A percentile compares a stretch with the other conserved stretches of the same genome.
Evolutionary conservation across 2,888 invertebrate genomes (phyloP).

Genomic region (Dasypogon diadema): DNA sequence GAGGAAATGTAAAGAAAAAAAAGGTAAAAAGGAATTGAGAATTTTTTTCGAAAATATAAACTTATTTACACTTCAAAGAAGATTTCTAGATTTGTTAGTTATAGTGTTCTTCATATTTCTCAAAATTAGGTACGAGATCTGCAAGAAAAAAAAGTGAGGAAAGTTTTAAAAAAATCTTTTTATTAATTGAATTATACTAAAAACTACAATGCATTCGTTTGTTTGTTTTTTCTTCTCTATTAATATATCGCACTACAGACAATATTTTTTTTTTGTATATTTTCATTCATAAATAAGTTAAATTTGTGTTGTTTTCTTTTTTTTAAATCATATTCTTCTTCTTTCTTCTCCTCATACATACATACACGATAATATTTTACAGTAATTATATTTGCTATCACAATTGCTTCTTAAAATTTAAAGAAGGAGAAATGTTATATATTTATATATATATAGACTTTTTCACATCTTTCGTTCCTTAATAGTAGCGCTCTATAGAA

Average conservation of each 20-base stretch:
- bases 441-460: slow-evolving; percentile 18
- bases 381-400: slow-evolving; percentile 47
- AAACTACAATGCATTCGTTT: slow-evolving; percentile 47
- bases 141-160: no score
- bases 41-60: no score
- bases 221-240: slow-evolving; percentile 23
- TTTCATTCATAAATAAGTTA: slow-evolving; percentile 47
- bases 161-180: slow-evolving; percentile 46
- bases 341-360: slow-evolving; percentile 33
- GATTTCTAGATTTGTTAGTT: no score
- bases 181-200: slow-evolving; percentile 38
- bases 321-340: slow-evolving; percentile 10
- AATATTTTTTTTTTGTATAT: slow-evolving; percentile 35
- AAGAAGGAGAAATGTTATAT: slow-evolving; percentile 42
- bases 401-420: slow-evolving; percentile 48
- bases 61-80: no score
- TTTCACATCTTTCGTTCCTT: slow-evolving; percentile 20
- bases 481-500: slow-evolving; percentile 46
- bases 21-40: no score
- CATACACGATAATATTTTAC: slow-evolving; percentile 42
- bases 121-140: no score
- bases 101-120: no score
- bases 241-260: slow-evolving; percentile 44
- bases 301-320: slow-evolving; percentile 36
- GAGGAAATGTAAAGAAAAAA: no score